Conservation (phyloP, 2,797 vertebrate genomes). For the Anguilla marmorata region DNA sequence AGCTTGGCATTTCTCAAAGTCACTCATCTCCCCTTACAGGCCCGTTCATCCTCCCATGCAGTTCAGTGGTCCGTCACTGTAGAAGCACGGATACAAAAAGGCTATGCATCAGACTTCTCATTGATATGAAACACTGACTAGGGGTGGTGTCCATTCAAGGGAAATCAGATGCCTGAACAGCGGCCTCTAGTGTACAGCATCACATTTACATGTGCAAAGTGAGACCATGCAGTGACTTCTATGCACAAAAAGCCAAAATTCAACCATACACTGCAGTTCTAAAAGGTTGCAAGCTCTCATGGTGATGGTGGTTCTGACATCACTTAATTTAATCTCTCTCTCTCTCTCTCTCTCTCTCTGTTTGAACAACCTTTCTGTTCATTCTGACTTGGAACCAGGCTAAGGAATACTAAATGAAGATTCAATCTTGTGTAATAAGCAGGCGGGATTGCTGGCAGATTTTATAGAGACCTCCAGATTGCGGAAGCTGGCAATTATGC, state of each 20-base stretch:
- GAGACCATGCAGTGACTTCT: background rate
- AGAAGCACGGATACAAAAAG: background rate
- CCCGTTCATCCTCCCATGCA: background rate
- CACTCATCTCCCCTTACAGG: background rate
- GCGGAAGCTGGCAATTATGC: background rate
- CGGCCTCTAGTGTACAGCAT: background rate
- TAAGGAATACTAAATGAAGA: background rate
- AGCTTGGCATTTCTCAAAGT: constrained; percentile 2
- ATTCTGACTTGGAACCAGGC: background rate
- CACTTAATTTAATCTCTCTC: background rate
- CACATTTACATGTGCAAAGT: background rate
- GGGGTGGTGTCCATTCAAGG: background rate
- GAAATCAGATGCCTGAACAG: background rate
- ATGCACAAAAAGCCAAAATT: background rate
- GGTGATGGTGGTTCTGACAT: background rate
- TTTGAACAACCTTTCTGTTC: background rate
- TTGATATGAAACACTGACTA: background rate
- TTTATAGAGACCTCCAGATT: constrained; percentile 13
- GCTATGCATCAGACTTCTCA: background rate
- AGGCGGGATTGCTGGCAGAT: background rate
- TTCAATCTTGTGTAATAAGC: constrained; percentile 3
- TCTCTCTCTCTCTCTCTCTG: constrained; percentile 20
- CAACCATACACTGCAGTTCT: background rate
- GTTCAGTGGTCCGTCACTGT: background rate
- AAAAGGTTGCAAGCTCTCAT: background rate